Conservation (phyloP, 2,113 vertebrate genomes). For the Bambusicola thoracicus region DNA sequence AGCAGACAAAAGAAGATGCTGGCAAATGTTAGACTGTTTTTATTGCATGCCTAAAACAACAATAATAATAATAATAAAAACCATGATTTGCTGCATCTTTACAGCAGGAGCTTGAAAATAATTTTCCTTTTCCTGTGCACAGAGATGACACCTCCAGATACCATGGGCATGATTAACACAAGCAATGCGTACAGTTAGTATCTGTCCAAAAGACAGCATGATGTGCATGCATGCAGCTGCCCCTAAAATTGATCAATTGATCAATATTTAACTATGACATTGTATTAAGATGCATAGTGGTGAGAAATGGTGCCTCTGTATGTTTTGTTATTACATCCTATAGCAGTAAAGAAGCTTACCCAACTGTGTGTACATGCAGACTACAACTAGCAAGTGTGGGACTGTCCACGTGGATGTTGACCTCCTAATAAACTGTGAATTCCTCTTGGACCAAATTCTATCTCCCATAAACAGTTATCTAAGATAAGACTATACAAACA, state of each 20-base stretch:
- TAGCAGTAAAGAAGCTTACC: neutral
- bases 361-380: neutral
- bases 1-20: neutral
- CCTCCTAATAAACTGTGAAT: neutral
- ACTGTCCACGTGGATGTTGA: neutral
- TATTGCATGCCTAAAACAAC: neutral
- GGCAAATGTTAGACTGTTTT: neutral
- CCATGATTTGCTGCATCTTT: neutral
- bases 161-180: neutral
- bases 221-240: neutral
- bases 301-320: neutral
- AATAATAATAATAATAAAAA: neutral
- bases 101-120: neutral
- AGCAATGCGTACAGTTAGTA: too few species aligned
- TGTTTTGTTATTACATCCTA: neutral
- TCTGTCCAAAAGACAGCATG: neutral
- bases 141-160: neutral
- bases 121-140: neutral
- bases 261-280: neutral
- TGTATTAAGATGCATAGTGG: neutral
- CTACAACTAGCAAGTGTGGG: neutral
- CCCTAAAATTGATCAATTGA: neutral
- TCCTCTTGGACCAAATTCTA: neutral
- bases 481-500: neutral
- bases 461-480: neutral